These are phyloP conservation scores for Cotesia congregata DNA, from an alignment of 2,888 invertebrate species.

Conservation along the genomic window DNA sequence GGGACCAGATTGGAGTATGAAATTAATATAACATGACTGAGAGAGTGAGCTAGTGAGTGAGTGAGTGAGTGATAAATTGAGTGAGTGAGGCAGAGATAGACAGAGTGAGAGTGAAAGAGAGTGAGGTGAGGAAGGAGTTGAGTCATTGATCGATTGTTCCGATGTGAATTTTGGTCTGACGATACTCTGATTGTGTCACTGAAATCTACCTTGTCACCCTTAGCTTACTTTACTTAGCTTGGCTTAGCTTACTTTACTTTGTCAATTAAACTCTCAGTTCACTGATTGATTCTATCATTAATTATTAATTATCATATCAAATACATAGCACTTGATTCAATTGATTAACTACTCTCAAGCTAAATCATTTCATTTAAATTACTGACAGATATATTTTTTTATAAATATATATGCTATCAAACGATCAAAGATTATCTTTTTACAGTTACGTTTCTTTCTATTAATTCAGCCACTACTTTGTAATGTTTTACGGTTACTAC, in stretches of 20 bases:
- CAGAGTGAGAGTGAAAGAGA: slow-evolving; percentile 26
- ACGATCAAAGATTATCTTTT: not conserved
- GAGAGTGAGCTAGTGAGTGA: slow-evolving; percentile 17
- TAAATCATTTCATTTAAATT: not conserved
- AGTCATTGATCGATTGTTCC: not conserved
- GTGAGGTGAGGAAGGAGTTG: slow-evolving; percentile 3
- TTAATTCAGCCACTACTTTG: not conserved
- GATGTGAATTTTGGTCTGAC: slow-evolving; percentile 25
- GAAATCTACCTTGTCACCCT: slow-evolving; percentile 17
- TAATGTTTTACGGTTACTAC: not conserved
- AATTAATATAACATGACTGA: slow-evolving; percentile 39
- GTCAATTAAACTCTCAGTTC: too few relatives aligned
- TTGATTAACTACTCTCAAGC: too few relatives aligned
- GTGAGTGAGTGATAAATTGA: slow-evolving; percentile 37
- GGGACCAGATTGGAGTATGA: slow-evolving; percentile 34
- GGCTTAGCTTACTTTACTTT: too few relatives aligned
- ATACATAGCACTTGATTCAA: too few relatives aligned
- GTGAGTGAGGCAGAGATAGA: slow-evolving; percentile 27
- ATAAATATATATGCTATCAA: not conserved
- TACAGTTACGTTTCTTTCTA: not conserved
- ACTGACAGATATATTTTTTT: not conserved
- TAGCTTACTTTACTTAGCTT: not conserved
- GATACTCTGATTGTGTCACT: slow-evolving; percentile 17
- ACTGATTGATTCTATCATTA: too few relatives aligned
- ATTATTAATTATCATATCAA: too few relatives aligned